Conservation (phyloP, 30 jellyfish, hydroid and myxozoan genomes). For the Cassiopea xamachana region DNA sequence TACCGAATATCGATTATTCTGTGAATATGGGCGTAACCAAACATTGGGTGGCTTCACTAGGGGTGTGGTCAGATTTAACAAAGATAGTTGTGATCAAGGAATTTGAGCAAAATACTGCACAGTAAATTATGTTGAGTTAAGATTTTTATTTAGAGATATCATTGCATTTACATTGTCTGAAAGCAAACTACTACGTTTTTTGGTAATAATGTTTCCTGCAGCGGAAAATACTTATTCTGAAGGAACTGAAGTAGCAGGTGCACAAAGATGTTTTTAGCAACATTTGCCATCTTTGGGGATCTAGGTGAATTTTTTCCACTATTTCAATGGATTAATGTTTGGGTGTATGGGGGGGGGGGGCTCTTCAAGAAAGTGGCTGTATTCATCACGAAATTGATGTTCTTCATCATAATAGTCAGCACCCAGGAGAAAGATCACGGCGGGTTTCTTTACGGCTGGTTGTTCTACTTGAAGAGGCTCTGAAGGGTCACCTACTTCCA, state of each 20-base stretch:
- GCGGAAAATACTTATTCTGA: conserved; percentile 67
- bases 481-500: background rate
- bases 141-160: conserved; percentile 33
- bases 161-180: conserved; percentile 39
- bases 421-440: conserved; percentile 60
- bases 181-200: conserved; percentile 54
- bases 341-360: conserved; percentile 14
- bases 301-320: conserved; percentile 25
- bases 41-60: no score
- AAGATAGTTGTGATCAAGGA: no score
- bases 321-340: conserved; percentile 10
- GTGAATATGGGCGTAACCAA: no score
- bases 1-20: no score
- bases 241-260: conserved; percentile 65
- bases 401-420: conserved; percentile 48
- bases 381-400: conserved; percentile 54
- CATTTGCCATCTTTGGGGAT: conserved; percentile 35
- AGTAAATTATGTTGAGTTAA: background rate
- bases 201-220: conserved; percentile 50
- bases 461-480: background rate
- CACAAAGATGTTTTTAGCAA: conserved; percentile 58
- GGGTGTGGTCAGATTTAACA: no score
- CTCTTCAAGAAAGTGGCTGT: conserved; percentile 38
- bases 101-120: no score
- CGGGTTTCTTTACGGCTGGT: conserved; percentile 53